These are phyloP conservation scores for Sylvilagus bachmani DNA, from an alignment of 2,113 vertebrate species.

Conservation along the genomic window DNA sequence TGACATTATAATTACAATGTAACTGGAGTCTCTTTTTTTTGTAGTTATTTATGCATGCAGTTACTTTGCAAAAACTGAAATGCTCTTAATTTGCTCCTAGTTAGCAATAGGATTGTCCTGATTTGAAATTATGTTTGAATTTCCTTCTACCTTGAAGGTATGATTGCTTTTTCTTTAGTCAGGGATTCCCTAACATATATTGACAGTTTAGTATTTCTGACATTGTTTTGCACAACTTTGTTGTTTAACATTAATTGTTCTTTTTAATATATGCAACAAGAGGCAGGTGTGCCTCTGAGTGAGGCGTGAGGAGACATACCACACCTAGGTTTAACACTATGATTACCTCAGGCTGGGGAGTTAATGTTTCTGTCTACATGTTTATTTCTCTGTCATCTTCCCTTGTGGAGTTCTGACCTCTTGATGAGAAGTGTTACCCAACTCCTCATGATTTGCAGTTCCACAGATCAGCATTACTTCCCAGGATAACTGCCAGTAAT, in stretches of 20 bases:
- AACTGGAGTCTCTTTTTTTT: not conserved
- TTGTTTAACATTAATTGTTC: not conserved
- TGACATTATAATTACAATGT: not conserved
- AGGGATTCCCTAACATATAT: not conserved
- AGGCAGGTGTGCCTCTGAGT: not conserved
- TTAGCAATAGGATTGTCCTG: not conserved
- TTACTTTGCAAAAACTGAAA: not conserved
- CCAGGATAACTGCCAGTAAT: not conserved
- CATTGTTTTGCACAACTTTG: not conserved
- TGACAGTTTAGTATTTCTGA: not conserved
- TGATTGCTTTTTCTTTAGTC: not conserved
- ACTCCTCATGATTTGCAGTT: not conserved
- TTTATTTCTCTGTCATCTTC: conserved; percentile 11
- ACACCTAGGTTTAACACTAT: not conserved
- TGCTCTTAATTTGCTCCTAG: not conserved
- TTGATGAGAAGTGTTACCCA: not conserved
- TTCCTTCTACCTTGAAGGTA: not conserved
- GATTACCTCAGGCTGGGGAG: not conserved
- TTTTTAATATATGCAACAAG: not conserved
- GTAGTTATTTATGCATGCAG: not conserved
- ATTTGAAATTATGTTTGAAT: not conserved
- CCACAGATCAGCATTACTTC: conserved; percentile 24
- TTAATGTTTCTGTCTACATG: not conserved
- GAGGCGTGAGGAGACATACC: not conserved
- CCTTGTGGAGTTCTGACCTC: not conserved